Evolutionary conservation across 2,113 vertebrate species (phyloP), one percentile per base, ranked within the genome.

Genomic region (Ptyas mucosa): DNA sequence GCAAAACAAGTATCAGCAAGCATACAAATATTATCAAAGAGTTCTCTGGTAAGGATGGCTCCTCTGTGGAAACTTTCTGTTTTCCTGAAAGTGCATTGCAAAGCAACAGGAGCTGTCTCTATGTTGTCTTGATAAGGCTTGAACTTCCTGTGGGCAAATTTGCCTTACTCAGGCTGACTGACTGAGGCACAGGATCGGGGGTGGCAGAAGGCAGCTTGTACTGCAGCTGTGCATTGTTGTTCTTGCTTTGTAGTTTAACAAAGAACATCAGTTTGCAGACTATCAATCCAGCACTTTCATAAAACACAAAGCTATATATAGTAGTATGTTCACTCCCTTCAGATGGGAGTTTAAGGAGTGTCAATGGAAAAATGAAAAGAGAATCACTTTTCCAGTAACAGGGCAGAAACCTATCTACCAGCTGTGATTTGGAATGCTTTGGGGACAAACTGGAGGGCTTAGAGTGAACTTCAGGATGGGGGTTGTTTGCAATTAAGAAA

Each of bases 281-380:
- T 93, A 91, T 89, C 20, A 87, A 0, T 93, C 91, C 55, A 85
- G 39, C 49, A 64, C 53, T 87, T 92, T 85, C n/a, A 1, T 85
- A 90, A 85, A 92, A 43, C 89, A 43, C 81, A 85, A 49, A 55
- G 88, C 55, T 91, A 92, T 69, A 92, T 94, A 51, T 87, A 92
- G 90, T 89, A 57, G 90, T 87, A 57, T 64, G 46, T 87, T 88
- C 91, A 89, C 2, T 85, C 61, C 43, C n/a, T 95, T 87, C 46
- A 92, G 61, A 9, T 86, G 34, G 91, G 34, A 49, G 58, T 0
- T 93, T 89, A 91, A 94, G 49, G 51, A 46, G 49, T 90, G 89
- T 89, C 64, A 92, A 57, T 18, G 87, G 46, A 58, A 34, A 52
- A 2, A 14, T 81, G 46, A 51, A 43, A 53, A 29, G 64, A 91